Conservation (phyloP, 2,797 vertebrate genomes). For the Enteromius unitaeniatus region DNA sequence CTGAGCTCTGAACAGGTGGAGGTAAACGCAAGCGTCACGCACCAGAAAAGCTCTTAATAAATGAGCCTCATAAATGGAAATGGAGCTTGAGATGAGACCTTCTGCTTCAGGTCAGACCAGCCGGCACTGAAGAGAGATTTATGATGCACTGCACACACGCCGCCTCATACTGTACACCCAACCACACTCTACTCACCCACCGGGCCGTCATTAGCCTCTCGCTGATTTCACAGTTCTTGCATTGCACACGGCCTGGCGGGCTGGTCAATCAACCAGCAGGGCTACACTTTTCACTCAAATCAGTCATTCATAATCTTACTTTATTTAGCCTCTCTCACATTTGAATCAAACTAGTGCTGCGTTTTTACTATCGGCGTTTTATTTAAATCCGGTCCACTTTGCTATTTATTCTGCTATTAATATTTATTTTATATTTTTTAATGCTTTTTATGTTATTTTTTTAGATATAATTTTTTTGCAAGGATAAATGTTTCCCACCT, state of each 20-base stretch:
- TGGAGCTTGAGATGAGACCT: slow-evolving; percentile 66
- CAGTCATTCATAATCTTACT: neutral
- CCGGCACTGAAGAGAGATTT: slow-evolving; percentile 64
- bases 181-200: slow-evolving; percentile 14
- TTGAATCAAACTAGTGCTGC: neutral
- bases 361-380: neutral
- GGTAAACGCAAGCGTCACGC: slow-evolving; percentile 64
- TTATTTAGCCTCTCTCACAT: neutral
- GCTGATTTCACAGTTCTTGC: slow-evolving; percentile 12
- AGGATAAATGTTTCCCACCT: neutral
- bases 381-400: neutral
- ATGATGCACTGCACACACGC: slow-evolving; percentile 41
- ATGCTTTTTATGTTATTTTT: neutral
- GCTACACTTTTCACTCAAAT: neutral
- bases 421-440: no score
- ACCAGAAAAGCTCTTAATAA: slow-evolving; percentile 75
- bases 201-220: slow-evolving; percentile 9
- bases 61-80: slow-evolving; percentile 72
- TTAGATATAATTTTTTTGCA: neutral
- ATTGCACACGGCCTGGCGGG: neutral
- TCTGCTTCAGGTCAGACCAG: slow-evolving; percentile 63
- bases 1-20: slow-evolving; percentile 71
- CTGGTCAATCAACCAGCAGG: neutral
- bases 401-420: neutral
- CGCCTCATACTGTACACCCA: neutral